Base-by-base conservation (phyloP, 1,140 invertebrate genomes). In the Hylaeus anthracinus region DNA sequence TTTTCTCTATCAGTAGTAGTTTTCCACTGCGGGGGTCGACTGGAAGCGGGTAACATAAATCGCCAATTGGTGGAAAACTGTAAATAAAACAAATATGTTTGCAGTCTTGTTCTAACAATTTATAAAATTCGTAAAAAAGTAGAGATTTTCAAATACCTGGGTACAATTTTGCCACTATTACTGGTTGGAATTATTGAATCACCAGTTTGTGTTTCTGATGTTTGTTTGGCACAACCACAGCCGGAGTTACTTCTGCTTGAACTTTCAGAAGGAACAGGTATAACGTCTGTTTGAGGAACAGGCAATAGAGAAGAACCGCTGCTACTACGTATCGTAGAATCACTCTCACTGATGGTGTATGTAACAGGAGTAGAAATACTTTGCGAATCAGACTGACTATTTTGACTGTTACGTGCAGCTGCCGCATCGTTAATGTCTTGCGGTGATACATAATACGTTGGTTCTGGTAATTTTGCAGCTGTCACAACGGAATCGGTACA, bases 1-100 rank as follows among this genome's bases (percentile, higher is more conserved):
- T 72, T 9, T 69, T 64, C 37, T 86, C 70, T 37, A 71, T 66
- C 26, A 48, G 45, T 5, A 48, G 45, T n/a, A 61, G 8, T 43
- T 83, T 86, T 1, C n/a, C 37, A 41, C 12, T 74, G 10, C 8
- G 48, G 3, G 61, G 9, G 45, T 45, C 76, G 1, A 74, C n/a
- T 15, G 48, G 65, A 39, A 61, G 72, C 6, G 86, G 85, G 3
- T 77, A 70, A 15, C 86, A 88, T 9, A 87, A 41, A 37, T 87
- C 86, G 12, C 83, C 86, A 26, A 88, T 74, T n/a, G 86, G 82
- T 63, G 74, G 10, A 37, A 88, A 87, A 0, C 86, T 88, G 65
- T 55, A n/a, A 70, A 71, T 14, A 43, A 51, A 45, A 45, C 26
- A 39, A 60, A 53, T 9, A 15, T 37, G 1, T 0, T 41, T 64